A percentile compares a stretch with the other conserved stretches of the same genome.
These are phyloP conservation scores for Ommatoiulus sabulosus DNA, from an alignment of 2,888 invertebrate genomes.

Conservation along the genomic window DNA sequence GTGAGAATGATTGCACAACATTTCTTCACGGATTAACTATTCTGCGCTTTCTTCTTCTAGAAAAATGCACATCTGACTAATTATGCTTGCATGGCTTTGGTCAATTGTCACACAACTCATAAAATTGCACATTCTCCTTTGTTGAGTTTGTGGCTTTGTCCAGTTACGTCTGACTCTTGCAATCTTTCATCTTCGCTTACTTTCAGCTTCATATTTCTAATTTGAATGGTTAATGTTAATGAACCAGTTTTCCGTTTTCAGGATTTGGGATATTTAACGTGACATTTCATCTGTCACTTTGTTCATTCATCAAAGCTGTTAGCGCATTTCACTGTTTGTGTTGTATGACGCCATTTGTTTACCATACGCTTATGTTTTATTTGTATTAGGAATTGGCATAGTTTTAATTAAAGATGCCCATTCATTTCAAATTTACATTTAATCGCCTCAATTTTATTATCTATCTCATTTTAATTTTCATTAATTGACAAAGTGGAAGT, in stretches of 20 bases:
- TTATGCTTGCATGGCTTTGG: conserved; percentile 36
- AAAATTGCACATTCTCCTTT: conserved; percentile 9
- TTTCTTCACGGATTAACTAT: conserved; percentile 8
- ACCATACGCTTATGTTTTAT: neutral
- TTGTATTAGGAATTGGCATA: neutral
- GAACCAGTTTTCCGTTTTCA: conserved; percentile 3
- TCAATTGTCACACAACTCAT: neutral
- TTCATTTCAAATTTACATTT: neutral
- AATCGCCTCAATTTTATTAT: neutral
- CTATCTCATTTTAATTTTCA: neutral
- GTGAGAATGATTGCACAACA: neutral
- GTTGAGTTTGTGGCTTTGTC: neutral
- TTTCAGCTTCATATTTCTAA: neutral
- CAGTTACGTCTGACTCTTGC: neutral
- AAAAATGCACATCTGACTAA: conserved; percentile 17
- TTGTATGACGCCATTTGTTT: neutral
- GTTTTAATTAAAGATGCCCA: neutral
- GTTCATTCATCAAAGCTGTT: neutral
- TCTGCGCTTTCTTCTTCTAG: conserved; percentile 7
- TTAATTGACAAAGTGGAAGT: neutral
- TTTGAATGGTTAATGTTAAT: neutral
- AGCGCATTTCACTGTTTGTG: neutral
- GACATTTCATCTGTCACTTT: neutral
- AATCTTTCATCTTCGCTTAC: neutral
- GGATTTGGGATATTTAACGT: neutral